Evolutionary conservation across 2,797 vertebrate genomes (phyloP).

Genomic region (Lepus townsendii): DNA sequence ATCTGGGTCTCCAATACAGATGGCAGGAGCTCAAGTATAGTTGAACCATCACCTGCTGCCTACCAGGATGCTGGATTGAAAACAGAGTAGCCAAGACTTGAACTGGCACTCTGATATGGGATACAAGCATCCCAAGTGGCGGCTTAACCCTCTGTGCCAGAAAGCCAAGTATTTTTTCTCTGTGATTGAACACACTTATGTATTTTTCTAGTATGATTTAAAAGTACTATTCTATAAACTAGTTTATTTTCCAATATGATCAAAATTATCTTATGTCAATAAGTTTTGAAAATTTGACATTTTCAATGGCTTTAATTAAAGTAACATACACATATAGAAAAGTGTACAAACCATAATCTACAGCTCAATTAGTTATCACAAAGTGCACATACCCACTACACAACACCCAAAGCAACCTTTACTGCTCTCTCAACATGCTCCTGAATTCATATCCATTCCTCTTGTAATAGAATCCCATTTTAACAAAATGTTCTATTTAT

Average conservation of each 20-base stretch:
- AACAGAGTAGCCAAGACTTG: no score
- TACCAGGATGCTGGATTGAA: no score
- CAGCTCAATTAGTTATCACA: neutral
- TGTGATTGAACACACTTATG: neutral
- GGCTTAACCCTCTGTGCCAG: no score
- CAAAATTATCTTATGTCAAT: neutral
- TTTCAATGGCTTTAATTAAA: slow-evolving; percentile 10
- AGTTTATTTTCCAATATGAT: slow-evolving; percentile 14
- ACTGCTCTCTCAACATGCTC: neutral
- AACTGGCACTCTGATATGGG: no score
- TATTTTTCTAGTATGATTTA: slow-evolving; percentile 49
- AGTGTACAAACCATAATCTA: neutral
- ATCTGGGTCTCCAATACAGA: no score
- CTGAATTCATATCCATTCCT: neutral
- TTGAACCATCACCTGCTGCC: no score
- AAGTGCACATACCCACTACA: neutral
- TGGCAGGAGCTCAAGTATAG: no score
- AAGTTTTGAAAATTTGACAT: slow-evolving; percentile 1
- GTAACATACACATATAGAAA: neutral
- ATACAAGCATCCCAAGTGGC: no score
- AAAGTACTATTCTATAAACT: neutral
- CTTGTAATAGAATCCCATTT: slow-evolving; percentile 2
- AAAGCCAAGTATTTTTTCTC: neutral
- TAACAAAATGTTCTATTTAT: neutral
- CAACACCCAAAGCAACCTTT: neutral